Evolutionary conservation across 2,888 invertebrate genomes (phyloP), one percentile per base, ranked within the genome.

Genomic region (Poecilus cupreus): DNA sequence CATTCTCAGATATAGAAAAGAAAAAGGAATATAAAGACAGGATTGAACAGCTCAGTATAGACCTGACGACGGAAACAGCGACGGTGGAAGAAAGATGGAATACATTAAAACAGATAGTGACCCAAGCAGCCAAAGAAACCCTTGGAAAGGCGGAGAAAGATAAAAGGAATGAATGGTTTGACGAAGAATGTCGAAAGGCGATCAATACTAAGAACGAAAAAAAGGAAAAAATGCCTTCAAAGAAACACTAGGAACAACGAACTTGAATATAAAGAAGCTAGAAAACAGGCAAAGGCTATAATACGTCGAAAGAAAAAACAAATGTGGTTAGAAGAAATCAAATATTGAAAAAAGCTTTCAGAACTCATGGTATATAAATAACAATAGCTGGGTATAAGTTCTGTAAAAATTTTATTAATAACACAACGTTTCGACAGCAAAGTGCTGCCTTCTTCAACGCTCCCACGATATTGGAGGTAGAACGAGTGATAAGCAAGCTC

Each of bases 191-290:
- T 18, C 11, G 37, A 37, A n/a, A 32, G 20, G 74, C 22, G 0
- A 46, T 20, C 11, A 3, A 16, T 22, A 11, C 20, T 5, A 74
- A 46, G 8, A 74, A 74, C 13, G 22, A n/a, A n/a, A 8, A 43
- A 37, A 74, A 8, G 24, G 26, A 24, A 11, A 11, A 74, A 49
- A 49, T 43, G 10, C 6, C 10, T 74, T n/a, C 74, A 74, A 22
- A 74, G 74, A 20, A 49, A 8, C 2, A 10, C 46, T 13, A 74
- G 22, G 49, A 26, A 20, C 2, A 74, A 74, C 18, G 49, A 26
- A 49, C 8, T 2, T 13, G 46, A 74, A 24, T 74, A 74, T 43
- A 16, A 74, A 49, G 68, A 68, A 11, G 16, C 32, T 5, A 68
- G 26, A 68, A 26, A 32, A 46, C 3, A 22, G 13, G 74, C 37